Percentiles rank a stretch among this genome's conserved stretches.
phyloP scores from a whole-genome alignment of 2,888 invertebrate species.

The Cantharis rustica region DNA sequence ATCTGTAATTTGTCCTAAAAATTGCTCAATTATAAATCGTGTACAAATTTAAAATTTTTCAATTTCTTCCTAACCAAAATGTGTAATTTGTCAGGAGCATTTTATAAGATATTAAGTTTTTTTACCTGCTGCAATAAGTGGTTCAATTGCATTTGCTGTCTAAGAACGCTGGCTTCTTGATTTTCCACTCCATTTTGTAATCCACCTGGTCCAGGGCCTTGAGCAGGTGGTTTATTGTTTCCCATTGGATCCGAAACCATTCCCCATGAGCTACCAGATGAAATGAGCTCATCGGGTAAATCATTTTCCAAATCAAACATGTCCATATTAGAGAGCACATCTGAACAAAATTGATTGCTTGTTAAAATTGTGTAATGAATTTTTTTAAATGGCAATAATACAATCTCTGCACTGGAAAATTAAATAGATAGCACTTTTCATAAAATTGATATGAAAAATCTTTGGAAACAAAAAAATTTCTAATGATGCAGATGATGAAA shows the following conservation, averaged over 20 bases:
- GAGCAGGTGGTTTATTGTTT: conserved; percentile 77
- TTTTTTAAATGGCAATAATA: background rate
- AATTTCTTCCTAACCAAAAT: background rate
- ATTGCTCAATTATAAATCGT: background rate
- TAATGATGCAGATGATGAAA: background rate
- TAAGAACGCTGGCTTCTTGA: conserved; percentile 58
- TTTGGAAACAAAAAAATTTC: background rate
- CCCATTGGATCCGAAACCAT: conserved; percentile 61
- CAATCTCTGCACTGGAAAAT: background rate
- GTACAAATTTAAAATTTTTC: background rate
- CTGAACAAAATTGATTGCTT: conserved; percentile 56
- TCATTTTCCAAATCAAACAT: conserved; percentile 91
- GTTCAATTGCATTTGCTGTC: conserved; percentile 66
- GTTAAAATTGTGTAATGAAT: background rate
- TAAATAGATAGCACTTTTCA: background rate
- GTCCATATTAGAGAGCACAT: conserved; percentile 81
- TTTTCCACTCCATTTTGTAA: conserved; percentile 76
- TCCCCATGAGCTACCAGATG: conserved; percentile 73
- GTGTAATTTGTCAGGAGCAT: background rate
- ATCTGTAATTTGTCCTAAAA: background rate
- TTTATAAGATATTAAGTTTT: background rate
- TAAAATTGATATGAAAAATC: too few species aligned
- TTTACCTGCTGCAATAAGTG: conserved; percentile 69
- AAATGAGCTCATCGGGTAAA: conserved; percentile 88
- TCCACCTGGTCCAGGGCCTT: conserved; percentile 80